A percentile compares a stretch with the other conserved stretches of the same genome.
phyloP scores from a whole-genome alignment of 1,140 invertebrate species.

The Eciton burchellii region DNA sequence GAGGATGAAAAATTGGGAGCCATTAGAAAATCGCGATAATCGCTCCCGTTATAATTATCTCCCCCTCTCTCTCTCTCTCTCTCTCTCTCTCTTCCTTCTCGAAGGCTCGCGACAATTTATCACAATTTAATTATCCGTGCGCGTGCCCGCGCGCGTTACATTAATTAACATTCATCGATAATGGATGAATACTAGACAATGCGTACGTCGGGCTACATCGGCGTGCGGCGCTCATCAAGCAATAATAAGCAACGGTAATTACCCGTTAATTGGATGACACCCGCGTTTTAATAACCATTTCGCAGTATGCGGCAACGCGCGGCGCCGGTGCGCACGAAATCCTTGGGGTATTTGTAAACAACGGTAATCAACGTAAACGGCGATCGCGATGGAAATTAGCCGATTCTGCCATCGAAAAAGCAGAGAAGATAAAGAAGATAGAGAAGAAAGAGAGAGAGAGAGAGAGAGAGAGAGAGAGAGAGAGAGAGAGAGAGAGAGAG shows the following conservation, averaged over 20 bases:
- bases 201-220: conserved; percentile 35
- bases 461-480: background rate
- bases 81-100: too few relatives aligned
- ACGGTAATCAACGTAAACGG: background rate
- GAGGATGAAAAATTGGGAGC: conserved; percentile 10
- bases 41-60: conserved; percentile 17
- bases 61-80: background rate
- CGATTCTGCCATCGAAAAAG: background rate
- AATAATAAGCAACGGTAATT: conserved; percentile 58
- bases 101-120: conserved; percentile 46
- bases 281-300: conserved; percentile 52
- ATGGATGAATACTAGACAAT: conserved; percentile 59
- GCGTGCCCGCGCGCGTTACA: conserved; percentile 16
- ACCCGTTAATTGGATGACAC: conserved; percentile 54
- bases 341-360: conserved; percentile 5
- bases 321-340: conserved; percentile 24
- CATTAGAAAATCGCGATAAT: conserved; percentile 16
- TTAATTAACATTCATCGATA: conserved; percentile 62
- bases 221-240: conserved; percentile 41
- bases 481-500: background rate
- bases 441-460: background rate
- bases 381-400: background rate
- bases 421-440: too few relatives aligned
- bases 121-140: conserved; percentile 55
- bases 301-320: conserved; percentile 17